These are phyloP conservation scores for Parnassius mnemosyne DNA, from an alignment of 2,888 invertebrate species.

Conservation along the genomic window DNA sequence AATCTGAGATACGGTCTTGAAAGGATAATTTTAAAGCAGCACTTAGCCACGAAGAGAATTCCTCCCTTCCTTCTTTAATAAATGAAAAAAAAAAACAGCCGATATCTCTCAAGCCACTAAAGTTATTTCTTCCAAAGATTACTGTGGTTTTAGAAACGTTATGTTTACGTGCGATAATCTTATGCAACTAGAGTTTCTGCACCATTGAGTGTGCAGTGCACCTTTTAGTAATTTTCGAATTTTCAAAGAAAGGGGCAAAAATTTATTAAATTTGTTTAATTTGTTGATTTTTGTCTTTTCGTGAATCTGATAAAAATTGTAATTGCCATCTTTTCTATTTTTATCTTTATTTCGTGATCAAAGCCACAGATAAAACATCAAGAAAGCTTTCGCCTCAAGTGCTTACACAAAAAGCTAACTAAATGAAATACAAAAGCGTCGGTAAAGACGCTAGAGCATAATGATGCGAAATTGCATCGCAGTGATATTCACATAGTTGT, in stretches of 20 bases:
- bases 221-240: no score
- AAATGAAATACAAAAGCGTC: not conserved
- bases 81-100: no score
- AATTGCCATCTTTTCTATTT: not conserved
- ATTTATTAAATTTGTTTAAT: no score
- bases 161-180: conserved; percentile 28
- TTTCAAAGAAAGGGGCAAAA: no score
- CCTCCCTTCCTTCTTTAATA: no score
- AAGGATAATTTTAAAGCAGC: not conserved
- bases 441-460: conserved; percentile 20
- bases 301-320: no score
- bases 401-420: not conserved
- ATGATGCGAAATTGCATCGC: not conserved
- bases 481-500: not conserved
- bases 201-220: no score
- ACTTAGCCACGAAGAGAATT: not conserved
- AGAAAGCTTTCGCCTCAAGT: not conserved
- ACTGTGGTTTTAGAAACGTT: conserved; percentile 35
- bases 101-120: not conserved
- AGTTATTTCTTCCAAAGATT: conserved; percentile 21
- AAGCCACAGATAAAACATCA: conserved; percentile 1
- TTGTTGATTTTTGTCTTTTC: no score
- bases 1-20: not conserved
- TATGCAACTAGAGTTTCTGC: not conserved
- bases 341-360: not conserved